Percentiles rank a stretch among this genome's conserved stretches.
phyloP scores from a whole-genome alignment of 1,140 invertebrate species.

The Bombus picipes region DNA sequence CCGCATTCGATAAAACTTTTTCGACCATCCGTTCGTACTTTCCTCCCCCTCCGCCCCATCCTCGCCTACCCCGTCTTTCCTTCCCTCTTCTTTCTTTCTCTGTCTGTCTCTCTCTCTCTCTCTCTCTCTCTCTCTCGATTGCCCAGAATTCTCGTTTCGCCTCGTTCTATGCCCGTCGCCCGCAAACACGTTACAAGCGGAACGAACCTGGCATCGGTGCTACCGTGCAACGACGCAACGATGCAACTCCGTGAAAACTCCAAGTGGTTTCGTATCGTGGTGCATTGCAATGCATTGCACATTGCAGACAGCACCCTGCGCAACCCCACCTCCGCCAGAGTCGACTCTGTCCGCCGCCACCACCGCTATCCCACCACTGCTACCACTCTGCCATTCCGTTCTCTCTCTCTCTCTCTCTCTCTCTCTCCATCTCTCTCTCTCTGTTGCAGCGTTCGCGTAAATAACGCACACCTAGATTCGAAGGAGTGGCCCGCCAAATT shows the following conservation, averaged over 20 bases:
- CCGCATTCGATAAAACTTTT: constrained; percentile 77
- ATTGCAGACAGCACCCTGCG: constrained; percentile 25
- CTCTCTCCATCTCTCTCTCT: not conserved
- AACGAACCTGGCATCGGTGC: constrained; percentile 45
- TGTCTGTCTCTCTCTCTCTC: too few species aligned
- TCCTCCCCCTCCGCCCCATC: constrained; percentile 10
- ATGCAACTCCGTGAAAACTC: constrained; percentile 59
- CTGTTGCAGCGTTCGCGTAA: constrained; percentile 40
- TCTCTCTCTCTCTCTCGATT: not conserved
- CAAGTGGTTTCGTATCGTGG: constrained; percentile 50
- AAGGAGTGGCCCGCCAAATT: constrained; percentile 61
- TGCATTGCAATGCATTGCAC: constrained; percentile 56
- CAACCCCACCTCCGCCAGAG: not conserved
- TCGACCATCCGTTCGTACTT: constrained; percentile 40
- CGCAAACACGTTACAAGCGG: constrained; percentile 51
- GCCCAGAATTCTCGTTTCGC: constrained; percentile 8
- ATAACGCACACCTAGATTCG: constrained; percentile 51
- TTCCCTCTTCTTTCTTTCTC: too few species aligned
- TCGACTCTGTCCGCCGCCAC: not conserved
- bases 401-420: too few species aligned
- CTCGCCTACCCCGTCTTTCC: not conserved
- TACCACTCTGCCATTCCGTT: not conserved
- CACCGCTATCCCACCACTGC: not conserved
- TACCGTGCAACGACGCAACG: constrained; percentile 7
- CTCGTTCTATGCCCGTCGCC: constrained; percentile 26